These are phyloP conservation scores for Meiosimyza decipiens DNA, from an alignment of 2,888 invertebrate species.

Conservation along the genomic window DNA sequence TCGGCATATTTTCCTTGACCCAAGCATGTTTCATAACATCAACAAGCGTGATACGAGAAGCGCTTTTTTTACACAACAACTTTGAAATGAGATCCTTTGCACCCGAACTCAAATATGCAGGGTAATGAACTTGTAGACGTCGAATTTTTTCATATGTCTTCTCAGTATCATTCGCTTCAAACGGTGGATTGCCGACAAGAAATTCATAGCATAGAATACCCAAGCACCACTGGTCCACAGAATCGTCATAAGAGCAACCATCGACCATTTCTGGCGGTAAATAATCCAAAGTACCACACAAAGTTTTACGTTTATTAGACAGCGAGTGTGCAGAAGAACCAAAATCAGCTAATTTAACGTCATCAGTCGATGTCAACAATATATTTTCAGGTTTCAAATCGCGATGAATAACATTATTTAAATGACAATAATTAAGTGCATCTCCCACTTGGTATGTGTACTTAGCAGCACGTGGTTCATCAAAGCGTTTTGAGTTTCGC, in stretches of 20 bases:
- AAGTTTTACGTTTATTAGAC: conserved; percentile 82
- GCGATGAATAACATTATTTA: conserved; percentile 87
- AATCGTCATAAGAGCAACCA: conserved; percentile 81
- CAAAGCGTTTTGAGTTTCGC: conserved; percentile 74
- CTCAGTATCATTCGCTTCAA: conserved; percentile 80
- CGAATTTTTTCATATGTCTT: conserved; percentile 80
- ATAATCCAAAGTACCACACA: conserved; percentile 96
- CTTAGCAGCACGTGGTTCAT: conserved; percentile 76
- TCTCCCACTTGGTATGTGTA: conserved; percentile 91
- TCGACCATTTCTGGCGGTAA: conserved; percentile 97
- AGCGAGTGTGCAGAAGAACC: conserved; percentile 97
- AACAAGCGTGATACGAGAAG: conserved; percentile 74
- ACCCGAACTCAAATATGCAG: conserved; percentile 73
- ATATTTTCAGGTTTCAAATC: conserved; percentile 95
- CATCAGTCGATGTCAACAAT: conserved; percentile 78
- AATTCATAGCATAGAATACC: conserved; percentile 94
- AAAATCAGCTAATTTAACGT: conserved; percentile 91
- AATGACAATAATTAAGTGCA: conserved; percentile 89
- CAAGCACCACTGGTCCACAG: conserved; percentile 94
- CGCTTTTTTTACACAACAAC: conserved; percentile 75
- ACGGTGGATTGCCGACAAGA: conserved; percentile 91
- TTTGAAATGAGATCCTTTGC: conserved; percentile 82
- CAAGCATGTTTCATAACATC: conserved; percentile 77
- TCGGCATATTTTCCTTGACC: conserved; percentile 64
- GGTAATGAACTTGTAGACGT: conserved; percentile 75